These are phyloP conservation scores for Agrochola macilenta DNA, from an alignment of 2,888 invertebrate genomes.

Conservation along the genomic window DNA sequence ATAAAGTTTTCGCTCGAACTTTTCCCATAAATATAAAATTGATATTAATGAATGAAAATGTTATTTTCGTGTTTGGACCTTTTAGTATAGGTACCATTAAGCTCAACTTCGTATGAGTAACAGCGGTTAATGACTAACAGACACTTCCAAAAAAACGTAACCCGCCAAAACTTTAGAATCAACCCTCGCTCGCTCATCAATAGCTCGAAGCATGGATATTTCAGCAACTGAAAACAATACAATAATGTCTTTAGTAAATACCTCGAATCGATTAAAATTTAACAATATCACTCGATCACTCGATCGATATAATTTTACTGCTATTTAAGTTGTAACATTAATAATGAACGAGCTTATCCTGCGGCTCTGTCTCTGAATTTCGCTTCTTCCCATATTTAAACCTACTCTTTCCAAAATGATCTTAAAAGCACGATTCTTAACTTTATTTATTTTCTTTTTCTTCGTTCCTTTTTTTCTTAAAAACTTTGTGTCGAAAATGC, in stretches of 20 bases:
- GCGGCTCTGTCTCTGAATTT: not conserved
- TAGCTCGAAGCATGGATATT: not conserved
- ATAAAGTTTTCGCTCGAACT: not conserved
- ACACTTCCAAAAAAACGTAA: constrained; percentile 16
- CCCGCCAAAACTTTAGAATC: constrained; percentile 27
- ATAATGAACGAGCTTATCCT: not conserved
- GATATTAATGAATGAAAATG: not conserved
- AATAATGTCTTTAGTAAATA: not conserved
- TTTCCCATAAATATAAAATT: not conserved
- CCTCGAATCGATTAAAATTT: not conserved
- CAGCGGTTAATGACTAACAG: constrained; percentile 9
- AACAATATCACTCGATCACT: not conserved
- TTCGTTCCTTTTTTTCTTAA: not conserved
- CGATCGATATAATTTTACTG: too few relatives aligned
- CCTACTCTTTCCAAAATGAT: not conserved
- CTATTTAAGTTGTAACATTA: too few relatives aligned
- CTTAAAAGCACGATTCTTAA: not conserved
- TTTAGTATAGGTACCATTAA: not conserved
- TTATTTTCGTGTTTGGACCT: rapidly evolving
- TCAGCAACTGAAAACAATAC: not conserved
- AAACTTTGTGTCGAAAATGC: rapidly evolving
- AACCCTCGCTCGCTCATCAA: not conserved
- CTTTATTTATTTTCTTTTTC: not conserved
- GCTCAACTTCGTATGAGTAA: not conserved
- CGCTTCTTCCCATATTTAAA: not conserved